phyloP scores from a whole-genome alignment of 2,797 vertebrate species.

The Enteromius mattozi region DNA sequence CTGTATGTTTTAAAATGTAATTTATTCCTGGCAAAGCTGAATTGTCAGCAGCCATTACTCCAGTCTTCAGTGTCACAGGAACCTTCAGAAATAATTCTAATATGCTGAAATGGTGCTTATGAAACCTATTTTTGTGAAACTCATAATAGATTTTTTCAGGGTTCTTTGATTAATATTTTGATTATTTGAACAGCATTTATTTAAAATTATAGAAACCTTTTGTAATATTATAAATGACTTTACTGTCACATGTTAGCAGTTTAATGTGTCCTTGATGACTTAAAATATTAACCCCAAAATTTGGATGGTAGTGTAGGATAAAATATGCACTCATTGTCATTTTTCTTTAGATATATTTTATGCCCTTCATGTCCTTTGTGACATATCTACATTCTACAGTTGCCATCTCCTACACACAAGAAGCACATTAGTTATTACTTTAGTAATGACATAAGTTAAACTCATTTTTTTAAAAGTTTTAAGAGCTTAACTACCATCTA shows the following conservation, averaged over 20 bases:
- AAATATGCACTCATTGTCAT: slow-evolving; percentile 8
- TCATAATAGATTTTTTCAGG: neutral
- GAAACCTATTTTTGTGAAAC: neutral
- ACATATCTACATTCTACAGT: neutral
- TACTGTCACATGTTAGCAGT: neutral
- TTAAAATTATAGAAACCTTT: neutral
- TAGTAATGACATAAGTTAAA: slow-evolving; percentile 8
- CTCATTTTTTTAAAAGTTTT: neutral
- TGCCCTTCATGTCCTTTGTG: neutral
- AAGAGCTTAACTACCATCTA: neutral
- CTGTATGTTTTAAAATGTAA: neutral
- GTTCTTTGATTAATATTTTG: neutral
- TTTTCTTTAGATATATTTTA: neutral
- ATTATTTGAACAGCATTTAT: neutral
- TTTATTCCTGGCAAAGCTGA: neutral
- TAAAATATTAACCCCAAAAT: neutral
- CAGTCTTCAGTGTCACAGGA: neutral
- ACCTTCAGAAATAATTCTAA: neutral
- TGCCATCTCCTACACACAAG: neutral
- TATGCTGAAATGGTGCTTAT: neutral
- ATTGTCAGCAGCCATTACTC: neutral
- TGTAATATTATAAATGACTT: neutral
- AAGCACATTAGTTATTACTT: neutral
- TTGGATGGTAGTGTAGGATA: neutral
- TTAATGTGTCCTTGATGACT: neutral